Conservation (phyloP, 2,888 invertebrate species). For the Drosophila prostipennis region DNA sequence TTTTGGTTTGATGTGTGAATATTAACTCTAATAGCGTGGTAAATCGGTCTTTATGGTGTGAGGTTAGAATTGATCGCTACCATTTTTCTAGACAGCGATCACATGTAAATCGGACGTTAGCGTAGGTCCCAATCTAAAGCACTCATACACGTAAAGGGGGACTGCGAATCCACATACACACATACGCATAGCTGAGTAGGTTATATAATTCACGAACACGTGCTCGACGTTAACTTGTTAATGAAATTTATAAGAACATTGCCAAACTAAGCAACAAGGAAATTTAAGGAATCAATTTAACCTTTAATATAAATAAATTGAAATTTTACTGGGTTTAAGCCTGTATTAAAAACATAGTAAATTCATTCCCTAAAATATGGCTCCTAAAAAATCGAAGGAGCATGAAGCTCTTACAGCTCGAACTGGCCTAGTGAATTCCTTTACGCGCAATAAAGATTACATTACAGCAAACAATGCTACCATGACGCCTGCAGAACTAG, state of each 20-base stretch:
- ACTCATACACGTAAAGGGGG: too few species aligned
- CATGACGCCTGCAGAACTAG: too few species aligned
- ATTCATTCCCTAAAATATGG: background rate
- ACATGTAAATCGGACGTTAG: too few species aligned
- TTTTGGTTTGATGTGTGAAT: too few species aligned
- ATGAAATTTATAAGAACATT: background rate
- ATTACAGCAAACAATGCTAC: background rate
- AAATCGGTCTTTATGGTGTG: too few species aligned
- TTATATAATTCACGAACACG: background rate
- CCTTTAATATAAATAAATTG: background rate
- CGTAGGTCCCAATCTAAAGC: too few species aligned
- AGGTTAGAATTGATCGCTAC: too few species aligned
- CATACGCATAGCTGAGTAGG: too few species aligned
- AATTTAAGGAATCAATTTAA: background rate
- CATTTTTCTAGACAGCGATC: too few species aligned
- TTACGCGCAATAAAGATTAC: background rate
- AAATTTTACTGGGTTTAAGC: background rate
- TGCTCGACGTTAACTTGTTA: background rate
- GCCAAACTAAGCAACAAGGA: too few species aligned
- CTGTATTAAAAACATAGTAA: background rate
- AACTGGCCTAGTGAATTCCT: background rate
- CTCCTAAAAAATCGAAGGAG: constrained; percentile 1
- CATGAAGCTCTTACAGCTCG: background rate
- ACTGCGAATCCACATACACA: too few species aligned
- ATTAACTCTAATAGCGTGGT: too few species aligned